These are phyloP conservation scores for Xenopus borealis DNA, from an alignment of 2,113 vertebrate genomes.

Conservation along the genomic window DNA sequence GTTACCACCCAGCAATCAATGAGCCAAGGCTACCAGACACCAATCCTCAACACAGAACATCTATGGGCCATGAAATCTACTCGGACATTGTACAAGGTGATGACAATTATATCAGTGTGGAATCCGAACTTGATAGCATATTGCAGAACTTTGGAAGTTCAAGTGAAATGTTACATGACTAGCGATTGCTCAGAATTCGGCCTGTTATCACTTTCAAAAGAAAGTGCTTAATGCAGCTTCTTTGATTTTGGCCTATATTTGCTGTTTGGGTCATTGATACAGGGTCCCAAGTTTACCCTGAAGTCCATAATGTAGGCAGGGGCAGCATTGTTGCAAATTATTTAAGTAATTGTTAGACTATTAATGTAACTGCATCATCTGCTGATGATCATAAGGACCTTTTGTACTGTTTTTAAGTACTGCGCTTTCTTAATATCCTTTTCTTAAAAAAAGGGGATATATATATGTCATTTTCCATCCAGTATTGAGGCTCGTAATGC, in stretches of 20 bases:
- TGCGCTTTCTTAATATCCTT: neutral
- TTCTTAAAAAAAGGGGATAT: neutral
- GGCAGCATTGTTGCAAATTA: no score
- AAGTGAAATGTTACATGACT: neutral
- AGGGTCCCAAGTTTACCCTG: no score
- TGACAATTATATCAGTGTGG: conserved; percentile 13
- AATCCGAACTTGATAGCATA: conserved; percentile 13
- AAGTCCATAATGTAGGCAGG: no score
- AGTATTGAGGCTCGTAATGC: neutral
- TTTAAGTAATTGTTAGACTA: no score
- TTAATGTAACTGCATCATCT: no score
- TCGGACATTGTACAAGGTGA: neutral
- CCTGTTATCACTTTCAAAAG: neutral
- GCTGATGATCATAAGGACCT: no score
- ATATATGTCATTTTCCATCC: neutral
- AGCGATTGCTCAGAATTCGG: neutral
- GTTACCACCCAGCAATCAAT: neutral
- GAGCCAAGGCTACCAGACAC: neutral
- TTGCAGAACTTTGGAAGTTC: conserved; percentile 1
- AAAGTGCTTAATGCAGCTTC: neutral
- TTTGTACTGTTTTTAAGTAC: no score
- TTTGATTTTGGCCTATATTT: no score
- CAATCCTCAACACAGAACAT: neutral
- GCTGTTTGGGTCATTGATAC: no score
- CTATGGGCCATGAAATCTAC: neutral